Base-by-base conservation (phyloP, 2,888 invertebrate species). In the Tetrapedia diversipes region DNA sequence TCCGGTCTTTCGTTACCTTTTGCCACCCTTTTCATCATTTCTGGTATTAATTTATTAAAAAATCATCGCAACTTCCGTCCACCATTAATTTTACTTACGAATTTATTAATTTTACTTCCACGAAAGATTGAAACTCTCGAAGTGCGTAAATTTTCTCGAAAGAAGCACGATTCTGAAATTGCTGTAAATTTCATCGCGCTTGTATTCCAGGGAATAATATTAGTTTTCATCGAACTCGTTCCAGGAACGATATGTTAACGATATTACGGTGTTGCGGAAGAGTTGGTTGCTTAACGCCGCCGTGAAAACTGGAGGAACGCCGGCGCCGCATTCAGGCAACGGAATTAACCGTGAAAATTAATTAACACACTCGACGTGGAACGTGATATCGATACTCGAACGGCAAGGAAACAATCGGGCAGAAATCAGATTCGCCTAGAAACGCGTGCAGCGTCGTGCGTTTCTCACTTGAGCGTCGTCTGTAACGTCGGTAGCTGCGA, bases 401-500 rank as follows among this genome's bases (percentile, higher is more conserved):
- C 43, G 76, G 59, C 47, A 66, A 77, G 77, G 72, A 77, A 68
- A 72, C 72, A 79, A 77, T 77, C 61, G 51, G 60, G 60, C 59
- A 77, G 76, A 67, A 78, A 71, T 68, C 64, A 72, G 56, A 65
- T 67, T 77, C 39, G 60, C 60, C 60, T 79, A 60, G 77, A 39
- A 57, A 68, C 45, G 29, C 34, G 10, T 56, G 39, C 45, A 39
- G 51, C 45, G 43, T 41, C 66, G 65, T 59, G 68, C 63, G 72
- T 75, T 78, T 77, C 70, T 83, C 74, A 75, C 61, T 77, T 82
- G 54, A 45, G 49, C 74, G 57, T 77, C 75, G 69, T 66, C 77
- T 66, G 82, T 77, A 81, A 82, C 82, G 79, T 67, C 70, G 82
- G 69, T 74, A 75, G 67, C 73, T 71, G 54, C 71, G 80, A 85